phyloP scores from a whole-genome alignment of 2,113 vertebrate species.

The Hippocampus barbouri region DNA sequence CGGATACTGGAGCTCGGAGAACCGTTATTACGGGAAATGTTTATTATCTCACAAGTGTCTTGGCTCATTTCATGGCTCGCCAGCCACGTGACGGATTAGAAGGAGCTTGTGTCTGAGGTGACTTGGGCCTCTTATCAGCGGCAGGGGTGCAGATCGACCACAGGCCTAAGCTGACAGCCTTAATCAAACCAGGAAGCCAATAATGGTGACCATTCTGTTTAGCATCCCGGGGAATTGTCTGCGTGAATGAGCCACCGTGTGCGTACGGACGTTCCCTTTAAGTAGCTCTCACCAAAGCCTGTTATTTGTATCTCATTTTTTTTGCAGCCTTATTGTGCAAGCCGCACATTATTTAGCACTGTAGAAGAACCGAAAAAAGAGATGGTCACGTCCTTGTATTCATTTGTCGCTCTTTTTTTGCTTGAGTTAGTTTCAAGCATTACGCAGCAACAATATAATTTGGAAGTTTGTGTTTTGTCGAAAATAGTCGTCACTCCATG shows the following conservation, averaged over 20 bases:
- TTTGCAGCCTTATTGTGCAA: slow-evolving; percentile 10
- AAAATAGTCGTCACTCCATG: too few species aligned
- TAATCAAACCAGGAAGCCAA: slow-evolving; percentile 45
- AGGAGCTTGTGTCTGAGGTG: slow-evolving; percentile 50
- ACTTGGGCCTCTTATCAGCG: slow-evolving; percentile 56
- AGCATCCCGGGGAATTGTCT: slow-evolving; percentile 45
- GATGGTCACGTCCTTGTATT: neutral
- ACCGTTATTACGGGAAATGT: slow-evolving; percentile 13
- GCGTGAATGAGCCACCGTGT: slow-evolving; percentile 46
- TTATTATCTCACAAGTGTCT: slow-evolving; percentile 29
- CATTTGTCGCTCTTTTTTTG: neutral
- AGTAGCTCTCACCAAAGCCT: slow-evolving; percentile 10
- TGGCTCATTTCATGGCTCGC: slow-evolving; percentile 52
- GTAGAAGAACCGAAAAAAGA: neutral
- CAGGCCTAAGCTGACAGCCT: slow-evolving; percentile 46
- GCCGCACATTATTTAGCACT: too few species aligned
- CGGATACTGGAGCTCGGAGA: neutral
- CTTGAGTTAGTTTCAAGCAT: neutral
- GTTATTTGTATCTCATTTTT: slow-evolving; percentile 18
- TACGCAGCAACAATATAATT: too few species aligned
- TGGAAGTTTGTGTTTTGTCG: too few species aligned
- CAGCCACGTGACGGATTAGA: slow-evolving; percentile 45
- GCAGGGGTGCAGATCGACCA: slow-evolving; percentile 39
- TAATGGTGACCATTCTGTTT: slow-evolving; percentile 44
- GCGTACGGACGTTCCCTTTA: slow-evolving; percentile 14